These are phyloP conservation scores for Felis catus DNA, from an alignment of 2,113 vertebrate genomes.

Conservation along the genomic window DNA sequence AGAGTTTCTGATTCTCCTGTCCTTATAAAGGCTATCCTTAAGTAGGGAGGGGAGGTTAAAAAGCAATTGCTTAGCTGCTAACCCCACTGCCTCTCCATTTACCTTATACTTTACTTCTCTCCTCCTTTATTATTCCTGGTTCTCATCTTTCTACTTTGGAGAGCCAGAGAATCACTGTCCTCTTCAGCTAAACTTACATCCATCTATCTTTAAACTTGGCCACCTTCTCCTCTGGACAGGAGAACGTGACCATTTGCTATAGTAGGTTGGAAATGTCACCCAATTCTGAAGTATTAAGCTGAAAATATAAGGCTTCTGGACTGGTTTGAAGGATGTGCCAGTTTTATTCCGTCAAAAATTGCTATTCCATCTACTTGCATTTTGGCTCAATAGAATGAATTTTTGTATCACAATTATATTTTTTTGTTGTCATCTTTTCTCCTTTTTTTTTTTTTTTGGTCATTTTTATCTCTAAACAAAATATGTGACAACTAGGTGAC, in stretches of 20 bases:
- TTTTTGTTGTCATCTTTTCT: not conserved
- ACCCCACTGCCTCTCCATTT: too few relatives aligned
- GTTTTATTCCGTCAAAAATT: not conserved
- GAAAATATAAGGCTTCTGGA: not conserved
- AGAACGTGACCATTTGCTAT: not conserved
- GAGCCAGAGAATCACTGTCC: not conserved
- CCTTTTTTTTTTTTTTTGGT: not conserved
- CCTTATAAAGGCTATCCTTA: not conserved
- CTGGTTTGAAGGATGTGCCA: not conserved
- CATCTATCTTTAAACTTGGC: not conserved
- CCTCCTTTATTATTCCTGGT: not conserved
- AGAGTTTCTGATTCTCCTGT: not conserved
- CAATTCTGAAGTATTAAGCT: not conserved
- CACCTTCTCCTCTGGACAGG: not conserved
- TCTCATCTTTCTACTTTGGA: not conserved
- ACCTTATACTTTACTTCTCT: not conserved
- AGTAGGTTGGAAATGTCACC: not conserved
- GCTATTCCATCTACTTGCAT: not conserved
- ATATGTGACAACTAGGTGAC: not conserved
- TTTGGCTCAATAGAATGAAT: not conserved
- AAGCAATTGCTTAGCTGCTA: accelerated
- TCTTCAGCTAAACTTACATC: not conserved
- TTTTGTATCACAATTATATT: not conserved
- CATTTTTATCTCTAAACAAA: constrained; percentile 25
- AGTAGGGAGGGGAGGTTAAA: too few relatives aligned